Base-by-base conservation (phyloP, 1,140 invertebrate genomes). In the Battus philenor region DNA sequence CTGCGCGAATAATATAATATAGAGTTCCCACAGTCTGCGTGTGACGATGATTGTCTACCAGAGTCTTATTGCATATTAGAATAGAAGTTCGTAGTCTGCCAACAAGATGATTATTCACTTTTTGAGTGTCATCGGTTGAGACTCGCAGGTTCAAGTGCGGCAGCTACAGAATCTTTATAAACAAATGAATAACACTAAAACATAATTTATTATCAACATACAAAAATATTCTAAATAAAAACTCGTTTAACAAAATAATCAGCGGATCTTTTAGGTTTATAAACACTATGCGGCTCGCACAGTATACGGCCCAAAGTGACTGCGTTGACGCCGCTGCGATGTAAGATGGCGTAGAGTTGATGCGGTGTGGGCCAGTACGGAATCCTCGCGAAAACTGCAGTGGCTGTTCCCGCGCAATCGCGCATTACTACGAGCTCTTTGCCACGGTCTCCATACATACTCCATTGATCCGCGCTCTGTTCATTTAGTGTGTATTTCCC, bases 391-490 rank as follows among this genome's bases (percentile, higher is more conserved):
- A 61, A 57, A 12, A 46, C 44, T 1, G 54, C 58, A 6, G 54
- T 46, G 3, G 50, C 41, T 13, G 44, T 50, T 7, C 50, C 58
- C 13, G 33, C 29, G 10, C 58, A 61, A 16, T 61, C 54, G 3
- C 54, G 49, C 39, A 51, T 54, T 9, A 61, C 15, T 1, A 53
- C 24, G 22, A 61, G 34, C 27, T 54, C 50, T 7, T 32, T 46
- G 4, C 50, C 54, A 1, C 54, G 47, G n/a, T 41, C 43, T 0
- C 58, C 54, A 41, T 39, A 46, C 26, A 57, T 2, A 10, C 11
- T 36, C 58, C 58, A 61, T 15, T 57, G 54, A 26, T 61, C 54
- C 2, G 54, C 54, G 10, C 32, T 50, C 16, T 48, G 46, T n/a
- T 61, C 36, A 24, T 51, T 47, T 6, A 61, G 9, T n/a, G 8